Conservation (phyloP, 2,888 invertebrate species). For the Pseudanteris insignis region DNA sequence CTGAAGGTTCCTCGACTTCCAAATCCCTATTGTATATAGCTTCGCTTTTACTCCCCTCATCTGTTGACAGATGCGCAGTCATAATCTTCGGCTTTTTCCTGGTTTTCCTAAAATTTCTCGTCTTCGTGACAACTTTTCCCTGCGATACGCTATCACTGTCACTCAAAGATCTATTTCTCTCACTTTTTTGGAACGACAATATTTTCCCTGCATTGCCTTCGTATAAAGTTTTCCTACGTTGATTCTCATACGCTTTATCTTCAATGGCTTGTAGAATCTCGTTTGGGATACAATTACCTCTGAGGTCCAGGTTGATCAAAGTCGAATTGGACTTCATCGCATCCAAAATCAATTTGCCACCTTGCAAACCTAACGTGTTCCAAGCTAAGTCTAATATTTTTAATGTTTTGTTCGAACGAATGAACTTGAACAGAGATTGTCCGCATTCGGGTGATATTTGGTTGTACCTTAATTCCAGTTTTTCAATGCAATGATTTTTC, state of each 20-base stretch:
- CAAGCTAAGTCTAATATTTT: slow-evolving; percentile 60
- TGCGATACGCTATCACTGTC: slow-evolving; percentile 36
- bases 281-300: slow-evolving; percentile 64
- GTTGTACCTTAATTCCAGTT: slow-evolving; percentile 63
- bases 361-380: slow-evolving; percentile 63
- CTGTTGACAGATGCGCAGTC: slow-evolving; percentile 18
- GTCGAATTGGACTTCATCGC: slow-evolving; percentile 56
- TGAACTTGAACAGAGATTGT: slow-evolving; percentile 52
- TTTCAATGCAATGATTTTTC: slow-evolving; percentile 58
- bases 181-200: not conserved
- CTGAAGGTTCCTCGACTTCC: slow-evolving; percentile 13
- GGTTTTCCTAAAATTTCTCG: slow-evolving; percentile 13
- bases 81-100: slow-evolving; percentile 19
- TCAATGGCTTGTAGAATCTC: slow-evolving; percentile 59
- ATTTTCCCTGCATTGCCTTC: slow-evolving; percentile 34
- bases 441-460: slow-evolving; percentile 60
- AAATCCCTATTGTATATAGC: slow-evolving; percentile 18
- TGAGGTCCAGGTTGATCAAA: slow-evolving; percentile 55
- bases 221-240: slow-evolving; percentile 38
- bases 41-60: slow-evolving; percentile 22
- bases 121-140: slow-evolving; percentile 13
- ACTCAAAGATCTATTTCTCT: slow-evolving; percentile 12
- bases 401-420: slow-evolving; percentile 58
- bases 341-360: slow-evolving; percentile 59
- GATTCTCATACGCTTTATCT: slow-evolving; percentile 49